A percentile compares a stretch with the other conserved stretches of the same genome.
Conservation (phyloP, 2,797 vertebrate species). For the Salarias fasciatus region DNA sequence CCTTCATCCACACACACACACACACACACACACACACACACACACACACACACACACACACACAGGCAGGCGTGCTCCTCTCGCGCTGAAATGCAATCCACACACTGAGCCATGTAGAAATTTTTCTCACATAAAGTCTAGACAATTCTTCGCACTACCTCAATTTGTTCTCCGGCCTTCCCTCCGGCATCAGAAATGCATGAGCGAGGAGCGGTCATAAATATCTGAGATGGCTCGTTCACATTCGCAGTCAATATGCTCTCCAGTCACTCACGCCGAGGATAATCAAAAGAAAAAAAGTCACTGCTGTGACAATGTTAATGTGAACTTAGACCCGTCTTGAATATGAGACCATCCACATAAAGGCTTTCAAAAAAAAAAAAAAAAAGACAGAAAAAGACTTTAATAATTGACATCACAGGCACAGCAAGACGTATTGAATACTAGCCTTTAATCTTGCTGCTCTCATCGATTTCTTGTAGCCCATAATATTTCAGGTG, state of each 20-base stretch:
- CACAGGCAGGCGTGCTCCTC: not conserved
- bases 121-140: conserved; percentile 19
- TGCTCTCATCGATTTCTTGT: too few relatives aligned
- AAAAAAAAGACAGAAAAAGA: conserved; percentile 3
- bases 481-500: too few relatives aligned
- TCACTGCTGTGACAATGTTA: conserved; percentile 36
- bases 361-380: too few relatives aligned
- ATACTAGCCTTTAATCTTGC: too few relatives aligned
- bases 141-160: conserved; percentile 37
- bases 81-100: conserved; percentile 7
- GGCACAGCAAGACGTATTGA: not conserved
- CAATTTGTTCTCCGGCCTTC: conserved; percentile 44
- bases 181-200: conserved; percentile 46
- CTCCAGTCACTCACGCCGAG: conserved; percentile 32
- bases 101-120: conserved; percentile 24
- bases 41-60: too few relatives aligned
- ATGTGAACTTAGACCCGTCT: conserved; percentile 37
- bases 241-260: conserved; percentile 48
- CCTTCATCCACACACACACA: conserved; percentile 3
- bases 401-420: conserved; percentile 30
- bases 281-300: conserved; percentile 56
- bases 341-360: not conserved
- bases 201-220: conserved; percentile 46
- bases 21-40: too few relatives aligned
- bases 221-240: conserved; percentile 55